Base-by-base conservation (phyloP, 2,113 vertebrate species). In the Callospermophilus lateralis region DNA sequence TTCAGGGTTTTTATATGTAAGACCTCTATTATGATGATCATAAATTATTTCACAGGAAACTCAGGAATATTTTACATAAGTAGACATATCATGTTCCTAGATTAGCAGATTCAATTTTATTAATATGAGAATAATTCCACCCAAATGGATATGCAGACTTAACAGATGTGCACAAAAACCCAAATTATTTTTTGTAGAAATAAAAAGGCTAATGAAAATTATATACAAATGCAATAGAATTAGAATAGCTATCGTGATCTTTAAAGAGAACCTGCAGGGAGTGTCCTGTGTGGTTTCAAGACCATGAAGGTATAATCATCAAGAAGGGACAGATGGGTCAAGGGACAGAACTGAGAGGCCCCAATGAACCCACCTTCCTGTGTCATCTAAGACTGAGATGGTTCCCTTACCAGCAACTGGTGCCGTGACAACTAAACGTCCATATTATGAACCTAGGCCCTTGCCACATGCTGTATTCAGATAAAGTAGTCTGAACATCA, bases 41-140 rank as follows among this genome's bases (percentile, higher is more conserved):
- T 37, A 55, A 39, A 81, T 94, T 73, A 86, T 83, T 93, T 93
- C 61, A 77, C 28, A 72, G 74, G 65, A 80, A 84, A 85, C 37
- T 63, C 74, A 42, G 89, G 15, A 61, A 92, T n/a, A 65, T 16
- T 84, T 45, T 79, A 61, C 74, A 26, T 72, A 72, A 86, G 42
- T 42, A 80, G 1, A 84, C 74, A 53, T 30, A 37, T 19, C 19
- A 6, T 37, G 42, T 19, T 78, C 26, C 20, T 58, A 53, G 32
- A 58, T 73, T 48, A 70, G 19, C 78, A 92, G 51, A 55, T 26
- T 88, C 48, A 55, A 19, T 68, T 67, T 55, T 55, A 19, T 81
- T 55, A 68, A 58, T 13, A 88, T 70, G 4, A 30, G 34, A 77
- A 0, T 51, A 77, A 0, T 51, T 24, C 70, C 28, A 15, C 11